These are phyloP conservation scores for Triplophysa tibetana DNA, from an alignment of 2,113 vertebrate species.

Conservation along the genomic window DNA sequence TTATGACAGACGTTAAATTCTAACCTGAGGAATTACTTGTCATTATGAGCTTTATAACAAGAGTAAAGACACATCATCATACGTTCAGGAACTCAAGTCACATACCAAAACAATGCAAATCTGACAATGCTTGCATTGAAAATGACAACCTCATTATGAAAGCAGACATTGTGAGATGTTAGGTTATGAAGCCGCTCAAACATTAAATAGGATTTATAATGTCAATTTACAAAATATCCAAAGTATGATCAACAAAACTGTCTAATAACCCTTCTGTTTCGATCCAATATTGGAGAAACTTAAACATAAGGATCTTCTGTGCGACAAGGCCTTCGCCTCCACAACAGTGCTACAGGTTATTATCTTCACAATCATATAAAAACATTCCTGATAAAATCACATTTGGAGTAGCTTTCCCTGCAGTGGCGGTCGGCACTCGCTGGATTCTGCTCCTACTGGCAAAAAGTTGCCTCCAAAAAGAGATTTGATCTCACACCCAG, in stretches of 20 bases:
- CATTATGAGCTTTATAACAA: conserved; percentile 49
- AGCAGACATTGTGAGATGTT: conserved; percentile 48
- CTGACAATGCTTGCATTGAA: conserved; percentile 2
- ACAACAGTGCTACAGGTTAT: conserved; percentile 46
- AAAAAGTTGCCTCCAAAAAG: conserved; percentile 50
- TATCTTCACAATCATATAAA: conserved; percentile 65
- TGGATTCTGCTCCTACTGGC: not conserved
- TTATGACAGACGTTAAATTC: conserved; percentile 47
- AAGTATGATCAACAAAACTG: conserved; percentile 46
- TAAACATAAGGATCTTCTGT: conserved; percentile 48
- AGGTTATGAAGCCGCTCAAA: conserved; percentile 65
- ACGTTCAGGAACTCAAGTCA: not conserved
- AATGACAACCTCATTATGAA: conserved; percentile 21
- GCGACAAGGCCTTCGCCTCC: conserved; percentile 28
- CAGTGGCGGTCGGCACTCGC: conserved; percentile 34
- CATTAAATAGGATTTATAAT: conserved; percentile 65
- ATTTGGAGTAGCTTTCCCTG: conserved; percentile 41
- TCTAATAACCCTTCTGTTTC: conserved; percentile 62
- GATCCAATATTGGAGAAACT: conserved; percentile 39
- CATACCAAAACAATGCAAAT: conserved; percentile 10
- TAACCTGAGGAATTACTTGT: conserved; percentile 61
- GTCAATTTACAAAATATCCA: conserved; percentile 57
- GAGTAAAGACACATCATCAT: not conserved
- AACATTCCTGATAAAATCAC: conserved; percentile 49
- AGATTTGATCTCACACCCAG: conserved; percentile 35